Base-by-base conservation (phyloP, 2,113 vertebrate species). In the Macroglossus sobrinus region DNA sequence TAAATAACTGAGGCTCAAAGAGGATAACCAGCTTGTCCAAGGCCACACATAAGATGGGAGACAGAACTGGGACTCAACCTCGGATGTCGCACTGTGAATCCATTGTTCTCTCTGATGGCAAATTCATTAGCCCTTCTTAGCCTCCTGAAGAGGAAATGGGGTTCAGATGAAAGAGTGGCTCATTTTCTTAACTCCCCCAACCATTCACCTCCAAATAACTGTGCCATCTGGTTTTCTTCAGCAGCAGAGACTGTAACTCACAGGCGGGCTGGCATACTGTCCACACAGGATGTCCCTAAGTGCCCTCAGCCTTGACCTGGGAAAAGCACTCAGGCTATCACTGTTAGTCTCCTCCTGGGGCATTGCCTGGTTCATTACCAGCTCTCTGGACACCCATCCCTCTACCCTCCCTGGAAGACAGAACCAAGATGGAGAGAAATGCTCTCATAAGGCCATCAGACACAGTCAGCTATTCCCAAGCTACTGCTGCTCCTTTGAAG, bases 1-100 rank as follows among this genome's bases (percentile, higher is more conserved):
- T 14, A 69, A 87, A 50, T 18, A 55, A 74, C 57, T 86, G 30
- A 72, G 91, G 78, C n/a, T 85, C 28, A 50, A 43, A 91, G 43
- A 78, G 57, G 30, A 64, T 35, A 9, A 43, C 3, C 0, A 14
- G 26, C 40, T 89, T 68, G 12, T 68, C 30, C 63, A 74, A 74
- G 61, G 63, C 61, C 55, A 75, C 18, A 7, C 15, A 6, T 13
- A 5, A 19, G 11, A 16, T 79, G 59, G 53, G 30, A 5, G 2
- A 63, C 3, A 64, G 30, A 74, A 55, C 35, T 9, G 38, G 35
- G 47, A 43, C 30, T 40, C 71, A n/a, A 10, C 21, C 55, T 68
- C 53, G 59, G 11, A 38, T 5, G 8, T 14, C 40, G 22, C 24
- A 21, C 21, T 18, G 14, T 55, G 68, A 85, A 40, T 53, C 71